Percentiles rank a stretch among this genome's conserved stretches.
phyloP scores from a whole-genome alignment of 2,797 vertebrate genomes.

The Sebastolobus alascanus region DNA sequence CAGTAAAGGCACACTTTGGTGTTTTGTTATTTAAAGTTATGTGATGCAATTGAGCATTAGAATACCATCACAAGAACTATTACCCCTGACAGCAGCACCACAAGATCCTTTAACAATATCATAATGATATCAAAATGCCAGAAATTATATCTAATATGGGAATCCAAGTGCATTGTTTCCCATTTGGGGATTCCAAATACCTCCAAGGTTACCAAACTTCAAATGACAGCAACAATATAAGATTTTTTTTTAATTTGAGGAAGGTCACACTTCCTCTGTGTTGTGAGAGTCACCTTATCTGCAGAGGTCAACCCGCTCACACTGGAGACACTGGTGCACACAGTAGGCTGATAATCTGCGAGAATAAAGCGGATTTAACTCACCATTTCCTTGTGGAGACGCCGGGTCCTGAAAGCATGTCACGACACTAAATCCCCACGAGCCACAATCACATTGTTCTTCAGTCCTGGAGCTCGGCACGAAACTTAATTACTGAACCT shows the following conservation, averaged over 20 bases:
- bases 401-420: slow-evolving; percentile 62
- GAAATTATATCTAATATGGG: not conserved
- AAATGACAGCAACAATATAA: not conserved
- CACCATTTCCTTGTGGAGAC: slow-evolving; percentile 69
- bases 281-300: not conserved
- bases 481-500: not conserved
- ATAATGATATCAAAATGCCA: not conserved
- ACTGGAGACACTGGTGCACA: not conserved
- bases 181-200: not conserved
- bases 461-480: slow-evolving; percentile 6
- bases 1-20: not conserved
- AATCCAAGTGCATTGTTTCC: not conserved
- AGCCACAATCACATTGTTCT: slow-evolving; percentile 31
- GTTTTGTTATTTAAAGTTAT: not conserved
- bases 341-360: not conserved
- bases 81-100: not conserved
- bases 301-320: slow-evolving; percentile 40
- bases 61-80: not conserved
- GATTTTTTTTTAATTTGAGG: not conserved
- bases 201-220: not conserved
- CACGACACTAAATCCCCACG: slow-evolving; percentile 69
- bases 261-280: slow-evolving; percentile 5
- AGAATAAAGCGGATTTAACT: slow-evolving; percentile 40
- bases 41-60: not conserved
- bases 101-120: not conserved